A percentile compares a stretch with the other conserved stretches of the same genome.
Conservation (phyloP, 2,888 invertebrate genomes). For the Caenorhabditis virilis region DNA sequence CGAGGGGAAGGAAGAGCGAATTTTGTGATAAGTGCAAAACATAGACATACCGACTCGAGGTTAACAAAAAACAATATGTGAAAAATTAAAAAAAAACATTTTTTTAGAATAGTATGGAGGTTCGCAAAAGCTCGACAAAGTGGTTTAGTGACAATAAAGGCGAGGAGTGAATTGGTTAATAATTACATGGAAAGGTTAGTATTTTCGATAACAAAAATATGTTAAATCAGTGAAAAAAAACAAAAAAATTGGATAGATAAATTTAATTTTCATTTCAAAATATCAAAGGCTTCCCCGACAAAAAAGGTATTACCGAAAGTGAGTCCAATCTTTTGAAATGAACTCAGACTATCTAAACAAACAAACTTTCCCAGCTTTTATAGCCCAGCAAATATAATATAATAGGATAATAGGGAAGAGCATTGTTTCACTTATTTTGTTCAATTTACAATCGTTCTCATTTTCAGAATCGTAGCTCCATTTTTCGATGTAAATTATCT, state of each 20-base stretch:
- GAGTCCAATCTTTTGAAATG: too few species aligned
- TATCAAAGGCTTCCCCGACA: background rate
- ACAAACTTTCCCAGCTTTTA: too few species aligned
- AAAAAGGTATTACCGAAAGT: too few species aligned
- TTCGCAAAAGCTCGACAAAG: constrained; percentile 63
- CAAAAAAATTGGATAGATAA: background rate
- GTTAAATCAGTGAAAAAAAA: too few species aligned
- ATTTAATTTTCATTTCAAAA: background rate
- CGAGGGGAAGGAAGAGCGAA: constrained; percentile 67
- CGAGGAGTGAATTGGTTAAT: constrained; percentile 54
- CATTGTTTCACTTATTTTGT: too few species aligned
- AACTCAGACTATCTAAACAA: too few species aligned
- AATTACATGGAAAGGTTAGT: constrained; percentile 33
- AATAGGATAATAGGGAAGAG: too few species aligned
- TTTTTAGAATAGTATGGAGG: constrained; percentile 66
- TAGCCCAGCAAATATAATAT: too few species aligned
- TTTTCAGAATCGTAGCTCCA: constrained; percentile 51
- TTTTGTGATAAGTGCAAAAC: constrained; percentile 65
- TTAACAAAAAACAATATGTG: constrained; percentile 17
- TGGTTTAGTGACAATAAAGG: constrained; percentile 56
- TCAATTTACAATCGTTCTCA: too few species aligned
- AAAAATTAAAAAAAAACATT: constrained; percentile 5
- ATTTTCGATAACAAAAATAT: too few species aligned
- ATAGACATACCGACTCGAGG: constrained; percentile 47
- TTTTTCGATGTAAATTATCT: constrained; percentile 50